Conservation (phyloP, 2,113 vertebrate genomes). For the Urocolius indicus region DNA sequence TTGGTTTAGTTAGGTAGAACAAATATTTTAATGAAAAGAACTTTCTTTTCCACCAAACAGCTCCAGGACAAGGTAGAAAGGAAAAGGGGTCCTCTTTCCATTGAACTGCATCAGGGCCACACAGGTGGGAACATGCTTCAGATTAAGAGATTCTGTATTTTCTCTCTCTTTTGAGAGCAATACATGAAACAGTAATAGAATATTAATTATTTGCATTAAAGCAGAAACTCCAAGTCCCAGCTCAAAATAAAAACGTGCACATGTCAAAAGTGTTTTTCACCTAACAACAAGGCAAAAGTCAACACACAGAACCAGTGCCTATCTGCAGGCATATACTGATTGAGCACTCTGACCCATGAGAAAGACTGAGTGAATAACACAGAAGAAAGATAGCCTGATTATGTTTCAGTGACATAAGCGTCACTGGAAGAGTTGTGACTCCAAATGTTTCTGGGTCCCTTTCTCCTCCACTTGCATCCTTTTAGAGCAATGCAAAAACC, state of each 20-base stretch:
- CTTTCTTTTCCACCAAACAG: background rate
- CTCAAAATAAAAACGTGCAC: fast-evolving
- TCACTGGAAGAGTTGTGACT: background rate
- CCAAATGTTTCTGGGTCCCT: background rate
- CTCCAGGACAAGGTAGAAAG: background rate
- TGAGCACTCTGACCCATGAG: background rate
- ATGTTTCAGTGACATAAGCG: background rate
- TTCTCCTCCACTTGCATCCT: background rate
- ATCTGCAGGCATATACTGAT: background rate
- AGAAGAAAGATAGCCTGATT: background rate
- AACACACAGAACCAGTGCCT: background rate
- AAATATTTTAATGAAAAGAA: background rate
- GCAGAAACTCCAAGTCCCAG: background rate
- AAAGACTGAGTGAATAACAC: background rate
- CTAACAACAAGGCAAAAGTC: background rate
- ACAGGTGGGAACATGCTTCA: background rate
- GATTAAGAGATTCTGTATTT: background rate
- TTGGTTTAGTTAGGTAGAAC: background rate
- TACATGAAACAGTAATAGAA: fast-evolving
- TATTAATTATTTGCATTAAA: background rate
- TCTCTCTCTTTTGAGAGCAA: background rate
- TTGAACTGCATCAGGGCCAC: background rate
- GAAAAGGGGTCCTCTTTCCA: background rate
- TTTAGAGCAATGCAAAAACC: background rate
- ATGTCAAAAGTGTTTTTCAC: background rate